These are phyloP conservation scores for Elegia similella DNA, from an alignment of 2,888 invertebrate genomes.

Conservation along the genomic window DNA sequence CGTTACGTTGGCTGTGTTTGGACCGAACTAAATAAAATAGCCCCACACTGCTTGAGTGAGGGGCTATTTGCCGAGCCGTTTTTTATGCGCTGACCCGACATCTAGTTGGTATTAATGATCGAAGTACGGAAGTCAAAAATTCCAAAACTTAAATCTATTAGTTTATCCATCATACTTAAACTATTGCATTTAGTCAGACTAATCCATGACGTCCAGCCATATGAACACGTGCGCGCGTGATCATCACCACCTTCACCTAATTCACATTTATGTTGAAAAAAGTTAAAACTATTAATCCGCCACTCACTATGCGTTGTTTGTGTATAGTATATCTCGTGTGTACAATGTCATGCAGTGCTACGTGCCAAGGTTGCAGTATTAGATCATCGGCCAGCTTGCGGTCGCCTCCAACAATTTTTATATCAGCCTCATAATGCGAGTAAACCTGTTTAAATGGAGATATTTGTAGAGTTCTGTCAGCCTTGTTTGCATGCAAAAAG, in stretches of 20 bases:
- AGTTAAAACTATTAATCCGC: background rate
- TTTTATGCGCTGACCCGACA: too few relatives aligned
- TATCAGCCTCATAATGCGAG: background rate
- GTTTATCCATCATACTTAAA: too few relatives aligned
- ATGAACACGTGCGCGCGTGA: too few relatives aligned
- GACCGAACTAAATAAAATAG: too few relatives aligned
- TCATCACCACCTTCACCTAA: background rate
- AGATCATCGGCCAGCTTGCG: slow-evolving; percentile 24
- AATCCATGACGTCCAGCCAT: too few relatives aligned
- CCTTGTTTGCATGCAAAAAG: background rate
- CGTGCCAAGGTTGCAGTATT: slow-evolving; percentile 23
- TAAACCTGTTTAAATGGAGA: background rate
- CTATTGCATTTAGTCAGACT: too few relatives aligned
- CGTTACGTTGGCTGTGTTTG: too few relatives aligned
- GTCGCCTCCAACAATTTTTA: slow-evolving; percentile 10
- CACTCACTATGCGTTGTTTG: background rate
- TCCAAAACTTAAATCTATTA: too few relatives aligned
- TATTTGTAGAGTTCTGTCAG: background rate
- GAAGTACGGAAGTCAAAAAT: too few relatives aligned
- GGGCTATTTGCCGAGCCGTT: too few relatives aligned
- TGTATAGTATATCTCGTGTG: background rate
- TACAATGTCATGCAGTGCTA: background rate
- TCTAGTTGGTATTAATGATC: too few relatives aligned
- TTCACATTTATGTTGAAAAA: background rate
- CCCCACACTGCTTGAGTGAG: too few relatives aligned